Base-by-base conservation (phyloP, 1,140 invertebrate genomes). In the Atta texana region DNA sequence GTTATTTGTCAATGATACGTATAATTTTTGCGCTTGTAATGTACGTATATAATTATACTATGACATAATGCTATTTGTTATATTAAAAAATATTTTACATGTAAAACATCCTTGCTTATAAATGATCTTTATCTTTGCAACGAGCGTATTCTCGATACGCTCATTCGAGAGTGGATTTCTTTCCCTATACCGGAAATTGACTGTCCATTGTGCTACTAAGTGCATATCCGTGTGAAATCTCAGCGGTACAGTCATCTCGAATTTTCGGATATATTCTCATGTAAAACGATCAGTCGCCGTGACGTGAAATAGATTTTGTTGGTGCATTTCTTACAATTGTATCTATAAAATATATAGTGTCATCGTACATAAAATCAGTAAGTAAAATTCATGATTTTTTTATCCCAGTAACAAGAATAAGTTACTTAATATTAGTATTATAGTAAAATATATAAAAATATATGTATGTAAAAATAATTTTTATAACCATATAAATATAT, bases 161-260 rank as follows among this genome's bases (percentile, higher is more conserved):
- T 7, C 7, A 4, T 31, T 51, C 39, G 49, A 24, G 61, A 59
- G 61, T 55, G 44, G 49, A 86, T 76, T 81, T 72, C 61, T 69
- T 74, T 44, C 34, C 51, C 49, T 16, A 24, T 51, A 18, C 68
- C 88, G 88, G 88, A 91, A 91, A 85, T 75, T 69, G 87, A 69
- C 72, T 85, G 80, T 61, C 57, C 66, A 87, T 89, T 89, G 85
- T 77, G 57, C 53, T 39, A 53, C 31, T 68, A 81, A 91, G 89
- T 91, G 90, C 88, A 87, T 55, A 86, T 57, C 68, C 90, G 89
- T 91, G 89, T 91, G 89, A 85, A 88, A 89, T 89, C 77, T 55
- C 28, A 14, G 14, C 63, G 49, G 59, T 64, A 85, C 28, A 34
- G 24, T n/a, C 51, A 21, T 21, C 34, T 66, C 31, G 18, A 66